Evolutionary conservation across 2,888 invertebrate species (phyloP).

Genomic region (Andrena bucephala): DNA sequence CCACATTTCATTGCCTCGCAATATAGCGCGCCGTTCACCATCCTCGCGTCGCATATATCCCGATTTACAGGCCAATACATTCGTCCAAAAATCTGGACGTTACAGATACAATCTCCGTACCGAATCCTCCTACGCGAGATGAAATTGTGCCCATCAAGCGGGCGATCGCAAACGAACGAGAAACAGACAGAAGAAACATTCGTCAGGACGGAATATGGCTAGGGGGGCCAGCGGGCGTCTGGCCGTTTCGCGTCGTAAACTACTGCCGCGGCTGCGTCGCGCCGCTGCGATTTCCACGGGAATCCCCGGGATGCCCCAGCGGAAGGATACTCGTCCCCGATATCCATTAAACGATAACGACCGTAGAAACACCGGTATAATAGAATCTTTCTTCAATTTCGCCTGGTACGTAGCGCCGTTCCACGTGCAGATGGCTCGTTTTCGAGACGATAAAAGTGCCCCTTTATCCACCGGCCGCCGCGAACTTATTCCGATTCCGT

Average conservation of each 20-base stretch:
- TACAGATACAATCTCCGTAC: not conserved
- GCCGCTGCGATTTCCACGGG: constrained; percentile 13
- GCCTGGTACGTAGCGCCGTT: not conserved
- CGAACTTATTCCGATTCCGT: constrained; percentile 46
- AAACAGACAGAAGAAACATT: constrained; percentile 14
- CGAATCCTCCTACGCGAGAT: not conserved
- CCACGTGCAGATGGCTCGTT: constrained; percentile 13
- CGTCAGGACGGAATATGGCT: constrained; percentile 13
- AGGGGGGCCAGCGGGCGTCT: not conserved
- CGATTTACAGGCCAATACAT: not conserved
- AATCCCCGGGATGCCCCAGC: constrained; percentile 14
- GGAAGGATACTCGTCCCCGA: constrained; percentile 4
- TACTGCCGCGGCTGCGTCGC: not conserved
- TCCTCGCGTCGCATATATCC: not conserved
- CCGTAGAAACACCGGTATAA: constrained; percentile 30
- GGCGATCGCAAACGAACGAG: not conserved
- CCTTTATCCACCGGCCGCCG: constrained; percentile 25
- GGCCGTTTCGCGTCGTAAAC: constrained; percentile 16
- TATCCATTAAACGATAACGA: constrained; percentile 56
- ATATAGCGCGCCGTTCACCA: not conserved
- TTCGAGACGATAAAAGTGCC: constrained; percentile 47
- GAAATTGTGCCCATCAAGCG: not conserved
- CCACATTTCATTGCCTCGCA: not conserved
- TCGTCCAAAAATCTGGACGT: not conserved
- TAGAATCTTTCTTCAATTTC: constrained; percentile 45